phyloP scores from a whole-genome alignment of 2,888 invertebrate species.

The Tyria jacobaeae region DNA sequence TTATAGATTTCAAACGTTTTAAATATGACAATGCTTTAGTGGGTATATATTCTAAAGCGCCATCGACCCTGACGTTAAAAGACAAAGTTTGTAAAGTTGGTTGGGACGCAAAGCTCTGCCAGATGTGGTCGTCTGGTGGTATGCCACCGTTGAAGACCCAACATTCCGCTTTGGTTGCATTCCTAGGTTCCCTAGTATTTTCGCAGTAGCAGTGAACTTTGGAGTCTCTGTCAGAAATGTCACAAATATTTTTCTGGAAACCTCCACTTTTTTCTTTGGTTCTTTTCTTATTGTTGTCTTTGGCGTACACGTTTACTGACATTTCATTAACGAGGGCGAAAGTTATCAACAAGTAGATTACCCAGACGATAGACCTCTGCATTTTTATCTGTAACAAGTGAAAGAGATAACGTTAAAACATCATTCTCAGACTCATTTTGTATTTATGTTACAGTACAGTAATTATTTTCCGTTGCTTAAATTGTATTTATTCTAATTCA shows the following conservation, averaged over 20 bases:
- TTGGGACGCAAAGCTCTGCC: slow-evolving; percentile 92
- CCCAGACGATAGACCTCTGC: slow-evolving; percentile 74
- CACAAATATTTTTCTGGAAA: slow-evolving; percentile 86
- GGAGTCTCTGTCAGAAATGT: slow-evolving; percentile 83
- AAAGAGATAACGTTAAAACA: slow-evolving; percentile 53
- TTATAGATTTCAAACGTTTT: slow-evolving; percentile 88
- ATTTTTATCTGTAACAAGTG: slow-evolving; percentile 82
- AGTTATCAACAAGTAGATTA: slow-evolving; percentile 78
- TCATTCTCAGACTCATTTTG: no score
- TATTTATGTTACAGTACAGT: no score
- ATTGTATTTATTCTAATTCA: no score
- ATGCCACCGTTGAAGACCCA: slow-evolving; percentile 91
- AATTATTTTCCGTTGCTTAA: no score
- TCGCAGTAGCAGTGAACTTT: slow-evolving; percentile 90
- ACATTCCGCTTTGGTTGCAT: slow-evolving; percentile 91
- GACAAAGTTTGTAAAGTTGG: slow-evolving; percentile 89
- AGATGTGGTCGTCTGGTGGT: slow-evolving; percentile 89
- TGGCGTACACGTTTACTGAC: slow-evolving; percentile 80
- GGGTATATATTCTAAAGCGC: slow-evolving; percentile 90
- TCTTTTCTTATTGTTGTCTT: slow-evolving; percentile 77
- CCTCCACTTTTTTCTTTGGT: slow-evolving; percentile 81
- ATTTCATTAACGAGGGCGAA: slow-evolving; percentile 80
- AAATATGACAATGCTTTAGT: slow-evolving; percentile 89
- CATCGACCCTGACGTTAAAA: slow-evolving; percentile 90
- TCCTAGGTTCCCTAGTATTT: slow-evolving; percentile 80